A percentile compares a stretch with the other conserved stretches of the same genome.
Conservation (phyloP, 2,888 invertebrate species). For the Eupsilia transversa region DNA sequence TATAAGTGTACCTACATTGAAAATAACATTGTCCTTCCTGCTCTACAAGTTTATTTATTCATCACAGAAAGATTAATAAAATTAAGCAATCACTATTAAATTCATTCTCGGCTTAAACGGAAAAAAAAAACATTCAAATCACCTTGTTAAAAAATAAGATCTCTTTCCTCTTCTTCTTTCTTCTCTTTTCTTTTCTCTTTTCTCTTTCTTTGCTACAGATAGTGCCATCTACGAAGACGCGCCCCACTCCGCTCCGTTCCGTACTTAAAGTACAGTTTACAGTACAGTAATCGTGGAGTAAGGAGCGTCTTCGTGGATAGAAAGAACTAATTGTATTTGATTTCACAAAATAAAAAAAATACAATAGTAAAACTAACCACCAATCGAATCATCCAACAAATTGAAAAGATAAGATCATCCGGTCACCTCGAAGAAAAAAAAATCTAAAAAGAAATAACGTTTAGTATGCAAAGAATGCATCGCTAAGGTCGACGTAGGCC, state of each 20-base stretch:
- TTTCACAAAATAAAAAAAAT: not conserved
- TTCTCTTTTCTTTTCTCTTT: too few species aligned
- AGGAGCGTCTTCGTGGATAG: too few species aligned
- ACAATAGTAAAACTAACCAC: not conserved
- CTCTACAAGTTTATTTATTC: not conserved
- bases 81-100: too few species aligned
- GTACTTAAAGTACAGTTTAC: too few species aligned
- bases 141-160: not conserved
- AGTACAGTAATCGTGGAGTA: too few species aligned
- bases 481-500: conserved; percentile 38
- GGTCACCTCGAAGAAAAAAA: not conserved
- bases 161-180: too few species aligned
- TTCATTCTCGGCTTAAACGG: too few species aligned
- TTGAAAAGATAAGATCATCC: not conserved
- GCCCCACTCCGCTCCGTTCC: too few species aligned
- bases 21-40: not conserved
- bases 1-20: too few species aligned
- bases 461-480: conserved; percentile 56
- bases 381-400: not conserved
- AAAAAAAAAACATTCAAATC: not conserved
- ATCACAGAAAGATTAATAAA: not conserved
- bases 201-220: too few species aligned
- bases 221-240: too few species aligned
- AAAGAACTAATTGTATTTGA: too few species aligned
- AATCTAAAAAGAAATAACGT: conserved; percentile 12